Evolutionary conservation across 2,888 invertebrate species (phyloP), one percentile per base, ranked within the genome.

Genomic region (Chironomus riparius): DNA sequence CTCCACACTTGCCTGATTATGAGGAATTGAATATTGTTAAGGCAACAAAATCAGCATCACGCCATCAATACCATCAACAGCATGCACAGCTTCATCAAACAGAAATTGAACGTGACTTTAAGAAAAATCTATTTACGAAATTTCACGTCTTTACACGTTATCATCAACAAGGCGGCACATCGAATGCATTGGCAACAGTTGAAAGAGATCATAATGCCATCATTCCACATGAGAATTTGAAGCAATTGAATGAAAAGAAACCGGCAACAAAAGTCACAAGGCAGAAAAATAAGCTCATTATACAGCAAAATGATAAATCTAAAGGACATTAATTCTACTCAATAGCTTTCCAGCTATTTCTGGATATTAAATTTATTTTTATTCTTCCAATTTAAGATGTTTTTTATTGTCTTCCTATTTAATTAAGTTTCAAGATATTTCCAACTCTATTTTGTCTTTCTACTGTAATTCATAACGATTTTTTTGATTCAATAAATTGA

Each of bases 231-330:
- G 90, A 90, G 80, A 90, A 90, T 79, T 82, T 91, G 68, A 87
- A 90, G 77, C 91, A 91, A 80, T 82, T 91, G 69, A 89, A 88
- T 84, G 87, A 89, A 47, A 86, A 88, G 61, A 82, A 86, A 47
- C 89, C 90, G 0, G 89, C 88, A 47, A 92, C 93, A 1, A 93
- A 91, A 83, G 93, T 94, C 47, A 94, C 93, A 0, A 87, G 92
- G 78, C 90, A 92, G 82, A 91, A 91, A 81, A 94, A 94, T 82
- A 94, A 94, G 81, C 87, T 94, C 13, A 91, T 94, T 77, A 92
- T 94, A 79, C 87, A 89, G 77, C 90, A 90, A 80, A 89, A 87
- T 76, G 88, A 87, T 70, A 75, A n/a, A 22, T 70, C 70, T 70
- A 50, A 28, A 70, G 10, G 12, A 21, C 2, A 70, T 70, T 48